Conservation (phyloP, 2,797 vertebrate species). For the Clangula hyemalis region DNA sequence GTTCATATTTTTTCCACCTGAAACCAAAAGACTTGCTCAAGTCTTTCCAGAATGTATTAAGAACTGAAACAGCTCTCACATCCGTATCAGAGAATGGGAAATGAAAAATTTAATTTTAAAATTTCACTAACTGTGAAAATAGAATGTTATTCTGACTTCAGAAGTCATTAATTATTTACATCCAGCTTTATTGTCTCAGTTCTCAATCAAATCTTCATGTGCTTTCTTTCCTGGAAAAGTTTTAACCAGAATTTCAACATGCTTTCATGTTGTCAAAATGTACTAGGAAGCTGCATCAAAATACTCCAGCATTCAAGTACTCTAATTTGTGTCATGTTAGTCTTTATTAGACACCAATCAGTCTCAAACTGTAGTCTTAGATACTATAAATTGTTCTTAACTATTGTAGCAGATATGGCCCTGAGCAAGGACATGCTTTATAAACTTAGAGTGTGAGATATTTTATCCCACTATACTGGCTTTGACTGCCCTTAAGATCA, state of each 20-base stretch:
- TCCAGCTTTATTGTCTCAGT: not conserved
- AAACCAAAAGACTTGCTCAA: not conserved
- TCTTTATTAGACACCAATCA: not conserved
- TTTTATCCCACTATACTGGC: not conserved
- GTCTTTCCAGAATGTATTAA: not conserved
- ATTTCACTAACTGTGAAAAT: not conserved
- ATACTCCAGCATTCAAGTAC: not conserved
- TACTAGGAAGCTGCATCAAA: not conserved
- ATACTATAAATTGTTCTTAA: not conserved
- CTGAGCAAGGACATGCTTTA: not conserved
- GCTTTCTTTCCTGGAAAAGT: not conserved
- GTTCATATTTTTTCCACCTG: not conserved
- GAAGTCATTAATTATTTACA: not conserved
- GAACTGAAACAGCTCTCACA: not conserved
- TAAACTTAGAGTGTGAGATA: not conserved
- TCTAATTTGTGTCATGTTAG: not conserved
- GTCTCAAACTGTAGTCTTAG: not conserved
- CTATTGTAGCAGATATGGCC: not conserved
- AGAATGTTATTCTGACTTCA: not conserved
- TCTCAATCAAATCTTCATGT: not conserved
- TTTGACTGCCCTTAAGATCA: not conserved
- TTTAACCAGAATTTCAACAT: not conserved
- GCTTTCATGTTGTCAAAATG: not conserved
- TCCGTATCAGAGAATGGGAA: not conserved
- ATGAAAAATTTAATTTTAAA: not conserved